Evolutionary conservation across 2,888 invertebrate genomes (phyloP).

Genomic region (Anorthoa munda): DNA sequence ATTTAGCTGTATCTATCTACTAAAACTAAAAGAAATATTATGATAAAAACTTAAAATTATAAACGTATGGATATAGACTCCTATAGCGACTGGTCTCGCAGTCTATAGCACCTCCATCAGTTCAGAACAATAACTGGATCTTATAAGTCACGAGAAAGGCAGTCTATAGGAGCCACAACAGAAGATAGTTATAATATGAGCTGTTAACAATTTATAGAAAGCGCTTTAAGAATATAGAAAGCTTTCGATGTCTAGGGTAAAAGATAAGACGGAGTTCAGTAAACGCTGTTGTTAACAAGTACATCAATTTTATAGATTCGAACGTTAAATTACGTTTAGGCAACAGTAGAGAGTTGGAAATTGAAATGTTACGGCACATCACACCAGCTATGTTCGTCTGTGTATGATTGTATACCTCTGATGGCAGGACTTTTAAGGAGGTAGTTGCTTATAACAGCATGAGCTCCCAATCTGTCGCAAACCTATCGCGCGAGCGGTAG

Average conservation of each 20-base stretch:
- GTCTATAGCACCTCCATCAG: slow-evolving; percentile 36
- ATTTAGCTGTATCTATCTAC: slow-evolving; percentile 47
- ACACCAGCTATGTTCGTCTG: slow-evolving; percentile 36
- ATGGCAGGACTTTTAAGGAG: slow-evolving; percentile 33
- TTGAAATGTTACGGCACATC: slow-evolving; percentile 46
- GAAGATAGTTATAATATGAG: slow-evolving; percentile 46
- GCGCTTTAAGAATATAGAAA: slow-evolving; percentile 57
- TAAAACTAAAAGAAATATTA: slow-evolving; percentile 41
- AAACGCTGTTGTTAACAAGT: slow-evolving; percentile 48
- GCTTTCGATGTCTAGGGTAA: slow-evolving; percentile 67
- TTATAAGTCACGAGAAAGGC: slow-evolving; percentile 32
- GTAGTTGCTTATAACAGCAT: slow-evolving; percentile 28
- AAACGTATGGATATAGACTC: slow-evolving; percentile 41
- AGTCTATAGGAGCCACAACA: slow-evolving; percentile 43
- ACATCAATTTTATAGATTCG: slow-evolving; percentile 39
- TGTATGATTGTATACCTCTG: slow-evolving; percentile 28
- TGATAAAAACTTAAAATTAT: slow-evolving; percentile 28
- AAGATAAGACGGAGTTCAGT: slow-evolving; percentile 48
- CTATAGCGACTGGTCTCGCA: slow-evolving; percentile 39
- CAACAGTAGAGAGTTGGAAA: slow-evolving; percentile 41
- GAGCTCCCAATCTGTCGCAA: slow-evolving; percentile 43
- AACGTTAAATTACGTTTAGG: slow-evolving; percentile 58
- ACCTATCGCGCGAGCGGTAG: slow-evolving; percentile 42
- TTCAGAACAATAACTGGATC: slow-evolving; percentile 45
- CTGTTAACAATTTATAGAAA: slow-evolving; percentile 55